Evolutionary conservation across 2,113 vertebrate species (phyloP), one percentile per base, ranked within the genome.

Genomic region (Micromys minutus): DNA sequence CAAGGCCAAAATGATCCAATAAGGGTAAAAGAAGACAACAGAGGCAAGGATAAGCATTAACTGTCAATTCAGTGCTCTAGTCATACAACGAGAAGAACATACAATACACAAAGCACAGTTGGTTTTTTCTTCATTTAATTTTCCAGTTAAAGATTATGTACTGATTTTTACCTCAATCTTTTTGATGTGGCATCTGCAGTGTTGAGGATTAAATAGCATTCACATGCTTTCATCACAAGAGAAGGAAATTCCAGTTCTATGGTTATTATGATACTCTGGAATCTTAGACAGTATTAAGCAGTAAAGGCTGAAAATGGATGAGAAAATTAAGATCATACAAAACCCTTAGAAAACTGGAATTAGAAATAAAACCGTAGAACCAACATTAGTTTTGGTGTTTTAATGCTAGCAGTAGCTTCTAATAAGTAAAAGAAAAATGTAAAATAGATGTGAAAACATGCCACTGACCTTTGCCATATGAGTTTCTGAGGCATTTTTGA

Each of bases 371-470:
- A 76, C 26, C 0, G 47, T 77, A 72, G 34, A 83, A 75, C 12
- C 47, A 47, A 94, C 84, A 55, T 34, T 75, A 69, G 6, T 84
- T 93, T 85, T 13, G 36, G n/a, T 77, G 9, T 47, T 93, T 89
- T 59, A 87, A 19, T 79, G 81, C 5, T 21, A 94, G 8, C 34
- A 87, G 36, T 52, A 86, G 36, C 67, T 92, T 95, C 47, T 34
- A 31, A 89, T 89, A 16, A 21, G 42, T 69, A 79, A 91, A 89
- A 83, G 26, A 88, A 1, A 79, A 81, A 90, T 95, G n/a, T 87
- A 86, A 67, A 67, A 36, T 17, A 36, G 61, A n/a, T 88, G 61
- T 21, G n/a, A 75, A 96, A 94, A 13, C n/a, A 34, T 50, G 36
- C 6, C 36, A 77, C 31, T 90, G 29, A 87, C 7, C 11, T 50